These are phyloP conservation scores for Alethe castanea DNA, from an alignment of 2,113 vertebrate genomes.

Conservation along the genomic window DNA sequence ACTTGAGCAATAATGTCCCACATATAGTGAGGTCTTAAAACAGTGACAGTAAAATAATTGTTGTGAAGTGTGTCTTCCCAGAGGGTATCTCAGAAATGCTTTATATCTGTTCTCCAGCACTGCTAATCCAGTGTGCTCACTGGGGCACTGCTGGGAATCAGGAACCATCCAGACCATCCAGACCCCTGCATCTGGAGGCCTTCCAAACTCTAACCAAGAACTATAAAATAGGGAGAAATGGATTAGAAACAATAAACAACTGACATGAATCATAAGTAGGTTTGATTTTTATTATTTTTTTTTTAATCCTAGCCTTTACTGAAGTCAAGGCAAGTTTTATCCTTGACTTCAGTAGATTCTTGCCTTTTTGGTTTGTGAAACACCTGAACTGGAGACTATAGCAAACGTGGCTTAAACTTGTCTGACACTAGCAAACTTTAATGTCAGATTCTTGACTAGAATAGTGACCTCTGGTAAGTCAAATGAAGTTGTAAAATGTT, in stretches of 20 bases:
- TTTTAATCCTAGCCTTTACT: not conserved
- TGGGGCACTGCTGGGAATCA: not conserved
- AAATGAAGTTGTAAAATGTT: not conserved
- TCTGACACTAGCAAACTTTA: not conserved
- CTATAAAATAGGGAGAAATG: not conserved
- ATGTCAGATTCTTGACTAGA: not conserved
- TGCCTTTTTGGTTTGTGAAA: not conserved
- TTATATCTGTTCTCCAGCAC: rapidly evolving
- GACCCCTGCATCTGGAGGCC: not conserved
- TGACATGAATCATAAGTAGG: not conserved
- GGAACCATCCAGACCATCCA: not conserved
- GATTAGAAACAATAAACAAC: not conserved
- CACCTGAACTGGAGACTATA: not conserved
- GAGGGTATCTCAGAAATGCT: not conserved
- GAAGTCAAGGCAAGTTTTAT: not conserved
- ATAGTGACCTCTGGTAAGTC: not conserved
- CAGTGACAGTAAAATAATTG: not conserved
- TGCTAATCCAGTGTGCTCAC: not conserved
- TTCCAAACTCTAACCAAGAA: not conserved
- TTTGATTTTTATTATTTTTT: not conserved
- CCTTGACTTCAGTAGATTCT: not conserved
- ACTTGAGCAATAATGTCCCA: slow-evolving; percentile 16
- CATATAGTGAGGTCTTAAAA: not conserved
- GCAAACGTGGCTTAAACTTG: not conserved
- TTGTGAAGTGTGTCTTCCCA: not conserved